Evolutionary conservation across 2,797 vertebrate species (phyloP), one percentile per base, ranked within the genome.

Genomic region (Macropus fuliginosus): DNA sequence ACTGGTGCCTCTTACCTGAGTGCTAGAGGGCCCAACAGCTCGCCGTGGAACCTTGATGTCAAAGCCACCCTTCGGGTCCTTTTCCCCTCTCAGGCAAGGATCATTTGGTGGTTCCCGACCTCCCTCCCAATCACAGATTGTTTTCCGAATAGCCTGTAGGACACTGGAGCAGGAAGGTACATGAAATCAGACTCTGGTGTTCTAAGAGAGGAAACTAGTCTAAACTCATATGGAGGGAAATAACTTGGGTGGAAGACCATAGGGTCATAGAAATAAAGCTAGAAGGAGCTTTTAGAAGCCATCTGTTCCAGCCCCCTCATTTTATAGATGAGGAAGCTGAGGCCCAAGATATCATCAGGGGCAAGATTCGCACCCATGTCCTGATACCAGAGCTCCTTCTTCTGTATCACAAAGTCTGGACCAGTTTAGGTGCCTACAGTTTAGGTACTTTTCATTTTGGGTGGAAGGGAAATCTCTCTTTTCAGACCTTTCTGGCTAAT

Each of bases 51-150:
- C 99, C 98, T 99, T 99, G 96, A 99, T 99, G 98, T 99, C 99
- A 97, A 99, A 99, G 92, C 99, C 99, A 31, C 99, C 99, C 98
- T 99, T 99, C 10, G 99, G 99, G 98, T 99, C 99, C 98, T 99
- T 99, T 98, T 99, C 99, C 3, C 99, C 99, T 98, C 99, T 99
- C 98, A 99, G 98, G 96, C 99, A 99, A 6, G 99, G 99, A 98
- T 99, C 99, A 92, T 99, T 99, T 55, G 99, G 99, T 93, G 99
- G 99, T 96, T 99, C 99, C 81, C 99, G 99, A 5, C 99, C 99
- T 54, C 99, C 99, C 62, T 99, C 99, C 99, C 99, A 99, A 98
- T 99, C 99, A 98, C 99, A 99, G 96, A 99, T 99, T 0, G 99
- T 99, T 98, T 99, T 99, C 91, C 99, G 99, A 98, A 99, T 99